These are phyloP conservation scores for Beris chalybata DNA, from an alignment of 2,888 invertebrate genomes.

Conservation along the genomic window DNA sequence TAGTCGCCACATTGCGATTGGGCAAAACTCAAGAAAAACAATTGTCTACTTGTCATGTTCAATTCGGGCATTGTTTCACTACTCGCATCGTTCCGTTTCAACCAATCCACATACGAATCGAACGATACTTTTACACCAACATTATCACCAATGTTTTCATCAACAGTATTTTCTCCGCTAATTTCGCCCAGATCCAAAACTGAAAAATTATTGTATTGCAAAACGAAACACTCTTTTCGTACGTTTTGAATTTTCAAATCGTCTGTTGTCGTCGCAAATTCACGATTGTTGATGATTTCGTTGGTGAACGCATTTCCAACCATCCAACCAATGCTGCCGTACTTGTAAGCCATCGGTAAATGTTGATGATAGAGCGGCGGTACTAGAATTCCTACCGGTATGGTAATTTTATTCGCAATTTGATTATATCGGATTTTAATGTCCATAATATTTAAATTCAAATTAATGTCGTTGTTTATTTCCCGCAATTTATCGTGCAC, in stretches of 20 bases:
- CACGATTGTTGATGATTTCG: not conserved
- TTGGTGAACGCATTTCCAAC: slow-evolving; percentile 3
- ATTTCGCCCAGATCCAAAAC: not conserved
- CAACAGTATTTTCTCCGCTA: not conserved
- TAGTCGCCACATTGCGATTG: slow-evolving; percentile 11
- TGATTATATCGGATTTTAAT: slow-evolving; percentile 15
- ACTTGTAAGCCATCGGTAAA: slow-evolving; percentile 12
- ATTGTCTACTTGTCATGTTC: slow-evolving; percentile 4
- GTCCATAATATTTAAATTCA: slow-evolving; percentile 20
- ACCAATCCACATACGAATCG: not conserved
- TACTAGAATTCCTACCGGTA: slow-evolving; percentile 20
- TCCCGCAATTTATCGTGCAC: slow-evolving; percentile 20
- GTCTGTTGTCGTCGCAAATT: not conserved
- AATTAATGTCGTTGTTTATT: slow-evolving; percentile 11
- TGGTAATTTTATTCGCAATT: slow-evolving; percentile 15
- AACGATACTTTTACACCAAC: not conserved
- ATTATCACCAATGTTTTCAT: slow-evolving; percentile 2
- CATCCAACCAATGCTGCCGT: slow-evolving; percentile 9
- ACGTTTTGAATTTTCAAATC: not conserved
- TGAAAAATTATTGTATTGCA: no score
- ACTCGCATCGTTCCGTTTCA: not conserved
- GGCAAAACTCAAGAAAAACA: slow-evolving; percentile 10
- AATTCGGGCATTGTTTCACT: slow-evolving; percentile 2
- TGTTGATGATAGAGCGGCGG: slow-evolving; percentile 17
- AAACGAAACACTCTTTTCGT: no score